These are phyloP conservation scores for Bagarius yarrelli DNA, from an alignment of 2,113 vertebrate species.

Conservation along the genomic window DNA sequence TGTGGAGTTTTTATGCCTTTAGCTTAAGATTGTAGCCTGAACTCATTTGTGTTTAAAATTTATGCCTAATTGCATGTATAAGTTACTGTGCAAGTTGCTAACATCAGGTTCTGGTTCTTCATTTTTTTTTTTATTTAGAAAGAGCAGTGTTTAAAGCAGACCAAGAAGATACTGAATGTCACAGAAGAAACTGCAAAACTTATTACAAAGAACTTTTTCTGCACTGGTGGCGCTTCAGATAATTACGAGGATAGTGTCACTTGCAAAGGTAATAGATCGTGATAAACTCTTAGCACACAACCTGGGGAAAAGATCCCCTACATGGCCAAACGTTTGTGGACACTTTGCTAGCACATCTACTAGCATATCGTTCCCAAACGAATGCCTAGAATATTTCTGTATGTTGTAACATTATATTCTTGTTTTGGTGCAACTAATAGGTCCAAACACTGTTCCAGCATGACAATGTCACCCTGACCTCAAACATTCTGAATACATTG, in stretches of 20 bases:
- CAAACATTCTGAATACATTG: no score
- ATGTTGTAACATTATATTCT: no score
- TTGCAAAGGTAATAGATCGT: constrained; percentile 12
- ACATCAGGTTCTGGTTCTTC: background rate
- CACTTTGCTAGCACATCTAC: no score
- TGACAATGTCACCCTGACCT: no score
- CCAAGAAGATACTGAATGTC: background rate
- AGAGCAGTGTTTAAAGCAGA: background rate
- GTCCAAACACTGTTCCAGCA: no score
- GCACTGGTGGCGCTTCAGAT: background rate
- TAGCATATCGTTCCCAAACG: no score
- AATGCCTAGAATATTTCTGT: no score
- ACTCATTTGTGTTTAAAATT: background rate
- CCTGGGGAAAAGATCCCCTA: no score
- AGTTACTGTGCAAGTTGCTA: background rate
- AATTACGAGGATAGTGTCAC: background rate
- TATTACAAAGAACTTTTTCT: background rate
- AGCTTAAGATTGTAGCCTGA: background rate
- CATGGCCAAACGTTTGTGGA: no score
- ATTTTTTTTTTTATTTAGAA: background rate
- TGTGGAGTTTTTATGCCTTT: background rate
- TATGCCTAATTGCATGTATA: no score
- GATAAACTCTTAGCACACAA: background rate
- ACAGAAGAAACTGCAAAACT: background rate
- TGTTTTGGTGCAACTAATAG: no score